phyloP scores from a whole-genome alignment of 2,797 vertebrate genomes.

The Eutrigla gurnardus region DNA sequence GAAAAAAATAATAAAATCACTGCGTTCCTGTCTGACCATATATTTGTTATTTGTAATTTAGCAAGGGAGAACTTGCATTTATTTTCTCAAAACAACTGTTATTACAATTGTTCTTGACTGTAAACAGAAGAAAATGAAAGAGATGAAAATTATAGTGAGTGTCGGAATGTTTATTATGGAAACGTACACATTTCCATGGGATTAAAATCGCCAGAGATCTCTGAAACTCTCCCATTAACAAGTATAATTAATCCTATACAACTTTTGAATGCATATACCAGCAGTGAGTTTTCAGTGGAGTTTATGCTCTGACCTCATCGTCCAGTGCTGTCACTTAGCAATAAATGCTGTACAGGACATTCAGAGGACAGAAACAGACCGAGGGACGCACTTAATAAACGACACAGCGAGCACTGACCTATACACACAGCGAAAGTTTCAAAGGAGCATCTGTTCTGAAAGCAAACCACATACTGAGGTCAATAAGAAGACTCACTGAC shows the following conservation, averaged over 20 bases:
- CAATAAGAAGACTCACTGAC: constrained; percentile 40
- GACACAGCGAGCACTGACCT: constrained; percentile 58
- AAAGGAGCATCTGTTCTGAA: constrained; percentile 71
- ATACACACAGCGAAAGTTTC: constrained; percentile 54
- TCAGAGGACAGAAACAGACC: constrained; percentile 65
- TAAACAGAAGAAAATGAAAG: not conserved
- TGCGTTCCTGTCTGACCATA: too few species aligned
- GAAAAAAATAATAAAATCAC: too few species aligned
- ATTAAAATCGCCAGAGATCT: constrained; percentile 37
- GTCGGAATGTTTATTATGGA: constrained; percentile 5
- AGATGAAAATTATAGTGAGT: constrained; percentile 11
- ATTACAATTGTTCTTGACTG: not conserved
- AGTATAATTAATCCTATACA: constrained; percentile 52
- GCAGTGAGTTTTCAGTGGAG: constrained; percentile 41
- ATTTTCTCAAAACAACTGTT: constrained; percentile 1
- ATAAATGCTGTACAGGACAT: constrained; percentile 62
- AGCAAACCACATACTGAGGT: constrained; percentile 47
- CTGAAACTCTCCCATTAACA: constrained; percentile 37
- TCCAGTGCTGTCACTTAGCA: constrained; percentile 60
- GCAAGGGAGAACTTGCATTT: not conserved
- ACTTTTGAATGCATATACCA: constrained; percentile 35
- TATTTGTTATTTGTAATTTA: constrained; percentile 3
- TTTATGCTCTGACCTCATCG: constrained; percentile 60
- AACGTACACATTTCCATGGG: constrained; percentile 33
- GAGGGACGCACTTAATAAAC: constrained; percentile 65